These are phyloP conservation scores for Halesus radiatus DNA, from an alignment of 1,140 invertebrate species.

Conservation along the genomic window DNA sequence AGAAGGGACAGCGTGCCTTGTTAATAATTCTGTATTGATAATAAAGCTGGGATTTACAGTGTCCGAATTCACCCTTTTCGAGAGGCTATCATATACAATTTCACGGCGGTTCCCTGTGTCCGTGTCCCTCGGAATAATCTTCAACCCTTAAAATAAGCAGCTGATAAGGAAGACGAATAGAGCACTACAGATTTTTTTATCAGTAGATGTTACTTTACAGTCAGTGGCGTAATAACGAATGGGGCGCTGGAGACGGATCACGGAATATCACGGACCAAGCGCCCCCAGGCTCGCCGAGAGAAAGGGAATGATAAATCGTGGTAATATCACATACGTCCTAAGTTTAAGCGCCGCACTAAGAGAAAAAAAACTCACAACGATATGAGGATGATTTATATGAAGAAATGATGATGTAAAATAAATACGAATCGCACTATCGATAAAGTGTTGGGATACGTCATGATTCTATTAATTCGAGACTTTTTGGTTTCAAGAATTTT, in stretches of 20 bases:
- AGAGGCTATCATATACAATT: too few species aligned
- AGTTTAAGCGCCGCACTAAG: conserved; percentile 1
- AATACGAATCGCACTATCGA: too few species aligned
- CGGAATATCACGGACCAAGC: not conserved
- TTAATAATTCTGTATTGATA: too few species aligned
- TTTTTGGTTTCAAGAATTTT: too few species aligned
- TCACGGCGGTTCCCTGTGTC: too few species aligned
- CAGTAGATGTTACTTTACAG: conserved; percentile 21
- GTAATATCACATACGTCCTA: conserved; percentile 15
- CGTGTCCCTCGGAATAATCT: not conserved
- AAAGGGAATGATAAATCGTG: not conserved
- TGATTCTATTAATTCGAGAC: too few species aligned
- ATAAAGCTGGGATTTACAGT: too few species aligned
- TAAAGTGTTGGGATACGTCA: too few species aligned
- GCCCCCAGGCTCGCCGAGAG: not conserved
- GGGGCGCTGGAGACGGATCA: conserved; percentile 11
- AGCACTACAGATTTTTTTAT: conserved; percentile 33
- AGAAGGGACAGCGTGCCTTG: too few species aligned
- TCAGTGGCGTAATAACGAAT: conserved; percentile 15
- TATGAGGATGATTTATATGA: not conserved
- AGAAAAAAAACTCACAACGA: not conserved
- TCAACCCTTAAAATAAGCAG: conserved; percentile 14
- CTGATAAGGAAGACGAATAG: conserved; percentile 26
- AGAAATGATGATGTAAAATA: too few species aligned
- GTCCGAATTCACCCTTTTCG: too few species aligned